These are phyloP conservation scores for Novumbra hubbsi DNA, from an alignment of 2,797 vertebrate species.

Conservation along the genomic window DNA sequence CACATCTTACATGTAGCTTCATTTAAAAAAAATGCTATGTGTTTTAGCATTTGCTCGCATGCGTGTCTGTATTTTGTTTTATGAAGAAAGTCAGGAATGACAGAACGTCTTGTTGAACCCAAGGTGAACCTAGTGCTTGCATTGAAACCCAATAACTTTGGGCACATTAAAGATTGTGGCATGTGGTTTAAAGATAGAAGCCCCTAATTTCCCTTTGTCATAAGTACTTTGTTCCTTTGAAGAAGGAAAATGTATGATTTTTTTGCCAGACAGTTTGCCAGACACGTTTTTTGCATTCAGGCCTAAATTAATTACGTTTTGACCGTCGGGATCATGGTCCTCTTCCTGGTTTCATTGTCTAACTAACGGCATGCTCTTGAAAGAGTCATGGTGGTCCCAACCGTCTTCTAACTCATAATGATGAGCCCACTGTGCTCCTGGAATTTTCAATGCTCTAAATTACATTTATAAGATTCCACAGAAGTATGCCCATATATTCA, in stretches of 20 bases:
- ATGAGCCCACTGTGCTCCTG: too few relatives aligned
- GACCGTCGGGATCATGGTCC: too few relatives aligned
- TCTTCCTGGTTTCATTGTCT: too few relatives aligned
- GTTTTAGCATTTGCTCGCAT: neutral
- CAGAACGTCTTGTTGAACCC: constrained; percentile 20
- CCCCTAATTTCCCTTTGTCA: constrained; percentile 36
- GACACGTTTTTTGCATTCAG: too few relatives aligned
- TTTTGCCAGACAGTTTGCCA: too few relatives aligned
- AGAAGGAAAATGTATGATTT: constrained; percentile 46
- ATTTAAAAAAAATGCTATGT: neutral
- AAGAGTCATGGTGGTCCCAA: too few relatives aligned
- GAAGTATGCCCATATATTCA: too few relatives aligned
- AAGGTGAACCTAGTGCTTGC: constrained; percentile 26
- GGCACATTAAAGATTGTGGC: constrained; percentile 38
- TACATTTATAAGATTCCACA: too few relatives aligned
- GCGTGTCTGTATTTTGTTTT: neutral
- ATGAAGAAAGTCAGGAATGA: neutral
- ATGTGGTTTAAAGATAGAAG: constrained; percentile 23
- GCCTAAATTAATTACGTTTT: too few relatives aligned
- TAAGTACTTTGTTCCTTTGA: constrained; percentile 44
- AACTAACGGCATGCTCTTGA: too few relatives aligned
- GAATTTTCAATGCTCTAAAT: too few relatives aligned
- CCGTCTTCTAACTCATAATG: too few relatives aligned
- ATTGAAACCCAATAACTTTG: constrained; percentile 21
- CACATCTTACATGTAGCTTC: neutral